A percentile compares a stretch with the other conserved stretches of the same genome.
phyloP scores from a whole-genome alignment of 1,140 invertebrate genomes.

The Pissodes strobi region DNA sequence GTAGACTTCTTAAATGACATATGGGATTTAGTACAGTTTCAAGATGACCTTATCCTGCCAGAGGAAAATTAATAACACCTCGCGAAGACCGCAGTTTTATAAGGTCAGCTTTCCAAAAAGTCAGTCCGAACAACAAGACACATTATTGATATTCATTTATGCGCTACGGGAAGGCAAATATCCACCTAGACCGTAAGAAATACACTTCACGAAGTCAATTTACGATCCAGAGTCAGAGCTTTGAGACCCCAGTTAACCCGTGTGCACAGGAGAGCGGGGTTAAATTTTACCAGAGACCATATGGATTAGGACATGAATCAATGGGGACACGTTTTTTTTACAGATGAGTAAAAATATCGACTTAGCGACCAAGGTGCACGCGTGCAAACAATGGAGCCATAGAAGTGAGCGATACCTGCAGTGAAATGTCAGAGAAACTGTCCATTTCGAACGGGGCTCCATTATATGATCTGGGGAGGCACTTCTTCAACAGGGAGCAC shows the following conservation, averaged over 20 bases:
- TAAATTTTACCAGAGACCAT: slow-evolving; percentile 4
- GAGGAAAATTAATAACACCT: too few relatives aligned
- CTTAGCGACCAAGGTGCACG: too few relatives aligned
- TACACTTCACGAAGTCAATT: too few relatives aligned
- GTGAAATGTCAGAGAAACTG: too few relatives aligned
- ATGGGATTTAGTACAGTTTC: too few relatives aligned
- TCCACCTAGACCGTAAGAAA: too few relatives aligned
- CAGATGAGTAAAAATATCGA: slow-evolving; percentile 1
- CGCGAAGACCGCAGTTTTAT: background rate
- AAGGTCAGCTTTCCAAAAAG: background rate
- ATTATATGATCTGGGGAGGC: slow-evolving; percentile 4
- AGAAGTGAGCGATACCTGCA: too few relatives aligned
- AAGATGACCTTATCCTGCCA: too few relatives aligned
- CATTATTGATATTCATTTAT: background rate
- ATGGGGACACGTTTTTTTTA: slow-evolving; percentile 1
- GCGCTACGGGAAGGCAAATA: too few relatives aligned
- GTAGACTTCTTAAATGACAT: too few relatives aligned
- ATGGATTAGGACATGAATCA: background rate
- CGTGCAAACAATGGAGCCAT: background rate
- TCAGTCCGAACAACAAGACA: background rate
- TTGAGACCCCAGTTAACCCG: background rate
- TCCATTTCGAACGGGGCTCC: background rate
- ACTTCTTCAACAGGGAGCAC: too few relatives aligned
- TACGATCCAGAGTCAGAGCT: slow-evolving; percentile 2
- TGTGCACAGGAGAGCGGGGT: background rate